Percentiles rank a stretch among this genome's conserved stretches.
Evolutionary conservation across 2,888 invertebrate genomes (phyloP).

Genomic region (Tenodera sinensis): DNA sequence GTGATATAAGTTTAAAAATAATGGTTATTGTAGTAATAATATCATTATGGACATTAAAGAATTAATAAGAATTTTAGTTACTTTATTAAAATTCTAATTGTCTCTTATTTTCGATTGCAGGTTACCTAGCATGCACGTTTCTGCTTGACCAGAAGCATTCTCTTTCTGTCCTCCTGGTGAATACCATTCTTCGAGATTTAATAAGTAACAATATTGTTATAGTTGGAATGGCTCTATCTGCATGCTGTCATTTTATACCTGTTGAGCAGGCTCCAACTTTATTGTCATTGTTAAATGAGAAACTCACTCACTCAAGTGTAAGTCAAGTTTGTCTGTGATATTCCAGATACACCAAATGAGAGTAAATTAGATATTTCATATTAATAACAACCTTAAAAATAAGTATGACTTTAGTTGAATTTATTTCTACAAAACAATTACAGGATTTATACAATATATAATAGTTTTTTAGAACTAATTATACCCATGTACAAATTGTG

Average conservation of each 20-base stretch:
- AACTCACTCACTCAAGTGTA: constrained; percentile 31
- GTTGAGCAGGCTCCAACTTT: constrained; percentile 25
- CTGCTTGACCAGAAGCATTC: constrained; percentile 28
- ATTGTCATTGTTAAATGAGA: constrained; percentile 28
- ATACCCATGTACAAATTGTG: too few relatives aligned
- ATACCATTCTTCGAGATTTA: constrained; percentile 32
- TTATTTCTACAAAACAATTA: too few relatives aligned
- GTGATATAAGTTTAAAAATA: too few relatives aligned
- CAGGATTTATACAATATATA: too few relatives aligned
- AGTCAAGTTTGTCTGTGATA: background rate
- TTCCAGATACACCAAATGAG: too few relatives aligned
- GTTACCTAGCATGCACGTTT: constrained; percentile 31
- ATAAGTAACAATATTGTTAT: constrained; percentile 27
- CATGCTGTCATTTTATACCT: constrained; percentile 28
- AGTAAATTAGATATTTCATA: too few relatives aligned
- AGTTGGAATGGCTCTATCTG: constrained; percentile 29
- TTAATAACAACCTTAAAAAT: too few relatives aligned
- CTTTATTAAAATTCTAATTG: background rate
- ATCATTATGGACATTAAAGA: too few relatives aligned
- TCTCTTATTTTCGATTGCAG: constrained; percentile 10
- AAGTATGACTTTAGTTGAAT: too few relatives aligned
- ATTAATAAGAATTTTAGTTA: too few relatives aligned
- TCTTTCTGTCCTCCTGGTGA: constrained; percentile 31
- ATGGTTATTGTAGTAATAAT: too few relatives aligned
- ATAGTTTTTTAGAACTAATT: too few relatives aligned